These are phyloP conservation scores for Isaurus tuberculatus DNA, from an alignment of 92 coral and sea anemone species.

Conservation along the genomic window DNA sequence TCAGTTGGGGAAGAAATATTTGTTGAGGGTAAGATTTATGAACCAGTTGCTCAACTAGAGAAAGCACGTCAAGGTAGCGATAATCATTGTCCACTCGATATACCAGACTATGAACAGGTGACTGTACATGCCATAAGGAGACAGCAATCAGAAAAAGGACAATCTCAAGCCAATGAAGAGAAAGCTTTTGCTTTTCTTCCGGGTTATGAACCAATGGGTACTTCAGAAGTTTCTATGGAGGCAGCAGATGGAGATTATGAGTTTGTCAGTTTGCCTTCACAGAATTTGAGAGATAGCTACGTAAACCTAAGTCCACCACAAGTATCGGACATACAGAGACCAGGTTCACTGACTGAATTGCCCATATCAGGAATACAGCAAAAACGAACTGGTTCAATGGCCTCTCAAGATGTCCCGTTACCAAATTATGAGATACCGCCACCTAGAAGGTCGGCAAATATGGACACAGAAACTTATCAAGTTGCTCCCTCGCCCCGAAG, in stretches of 20 bases:
- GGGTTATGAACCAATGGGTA: conserved; percentile 82
- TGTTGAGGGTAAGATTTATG: conserved; percentile 30
- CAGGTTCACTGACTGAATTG: background rate
- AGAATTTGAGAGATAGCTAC: background rate
- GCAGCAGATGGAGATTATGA: conserved; percentile 19
- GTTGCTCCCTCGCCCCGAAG: background rate
- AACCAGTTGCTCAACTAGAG: conserved; percentile 30
- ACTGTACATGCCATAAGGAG: conserved; percentile 29
- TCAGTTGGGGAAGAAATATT: background rate
- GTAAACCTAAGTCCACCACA: conserved; percentile 25
- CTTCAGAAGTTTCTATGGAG: background rate
- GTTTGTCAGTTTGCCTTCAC: conserved; percentile 1
- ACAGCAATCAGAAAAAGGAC: conserved; percentile 15
- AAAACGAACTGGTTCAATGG: conserved; percentile 21
- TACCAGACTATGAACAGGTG: conserved; percentile 39
- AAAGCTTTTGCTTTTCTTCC: conserved; percentile 70
- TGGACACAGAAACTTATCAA: background rate
- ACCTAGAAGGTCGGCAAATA: background rate
- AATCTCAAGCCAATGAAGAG: conserved; percentile 47
- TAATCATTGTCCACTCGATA: conserved; percentile 33
- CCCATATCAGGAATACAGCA: conserved; percentile 35
- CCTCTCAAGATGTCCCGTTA: conserved; percentile 17
- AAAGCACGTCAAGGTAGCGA: conserved; percentile 21
- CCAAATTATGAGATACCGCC: conserved; percentile 25
- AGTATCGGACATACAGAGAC: background rate